A percentile compares a stretch with the other conserved stretches of the same genome.
phyloP scores from a whole-genome alignment of 2,797 vertebrate species.

The Sparus aurata region DNA sequence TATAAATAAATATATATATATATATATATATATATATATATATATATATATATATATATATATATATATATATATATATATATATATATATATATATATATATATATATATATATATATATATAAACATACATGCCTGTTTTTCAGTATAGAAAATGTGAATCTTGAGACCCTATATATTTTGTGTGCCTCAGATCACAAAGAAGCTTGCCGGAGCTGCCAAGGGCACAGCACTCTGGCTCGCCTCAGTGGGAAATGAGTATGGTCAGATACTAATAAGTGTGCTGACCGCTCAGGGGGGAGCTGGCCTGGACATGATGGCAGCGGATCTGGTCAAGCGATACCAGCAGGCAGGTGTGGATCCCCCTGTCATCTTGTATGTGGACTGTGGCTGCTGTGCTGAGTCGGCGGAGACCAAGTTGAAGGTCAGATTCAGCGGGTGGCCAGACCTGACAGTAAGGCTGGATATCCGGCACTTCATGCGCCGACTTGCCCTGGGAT shows the following conservation, averaged over 20 bases:
- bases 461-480: slow-evolving; percentile 44
- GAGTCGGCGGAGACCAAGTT: slow-evolving; percentile 29
- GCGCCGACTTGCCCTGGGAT: neutral
- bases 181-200: slow-evolving; percentile 23
- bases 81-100: neutral
- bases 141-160: neutral
- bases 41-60: too few relatives aligned
- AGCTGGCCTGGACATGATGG: slow-evolving; percentile 25
- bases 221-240: slow-evolving; percentile 24
- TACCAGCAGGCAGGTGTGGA: slow-evolving; percentile 20
- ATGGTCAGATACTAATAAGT: slow-evolving; percentile 33
- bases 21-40: too few relatives aligned
- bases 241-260: slow-evolving; percentile 30
- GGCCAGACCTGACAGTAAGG: neutral
- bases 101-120: too few relatives aligned
- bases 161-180: neutral
- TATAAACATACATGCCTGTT: too few relatives aligned
- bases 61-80: too few relatives aligned
- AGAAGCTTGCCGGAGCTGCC: neutral
- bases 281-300: slow-evolving; percentile 34
- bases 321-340: neutral
- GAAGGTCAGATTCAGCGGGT: too few relatives aligned
- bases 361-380: slow-evolving; percentile 17
- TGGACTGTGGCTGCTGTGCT: slow-evolving; percentile 43
- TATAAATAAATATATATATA: too few relatives aligned